These are phyloP conservation scores for Drosophila paracracens DNA, from an alignment of 2,888 invertebrate species.

Conservation along the genomic window DNA sequence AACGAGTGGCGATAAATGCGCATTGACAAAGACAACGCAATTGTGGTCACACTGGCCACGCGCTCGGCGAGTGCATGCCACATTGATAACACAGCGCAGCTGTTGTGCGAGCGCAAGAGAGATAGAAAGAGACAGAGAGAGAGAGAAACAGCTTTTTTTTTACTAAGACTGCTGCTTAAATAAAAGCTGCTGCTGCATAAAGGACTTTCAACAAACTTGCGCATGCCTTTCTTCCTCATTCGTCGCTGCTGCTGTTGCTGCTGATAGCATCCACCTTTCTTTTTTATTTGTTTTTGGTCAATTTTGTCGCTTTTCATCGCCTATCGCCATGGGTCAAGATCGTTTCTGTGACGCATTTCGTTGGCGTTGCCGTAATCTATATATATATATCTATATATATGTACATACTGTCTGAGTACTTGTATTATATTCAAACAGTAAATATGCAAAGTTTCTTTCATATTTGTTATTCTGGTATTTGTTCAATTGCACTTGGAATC, in stretches of 20 bases:
- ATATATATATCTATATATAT: slow-evolving; percentile 3
- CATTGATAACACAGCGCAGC: slow-evolving; percentile 11
- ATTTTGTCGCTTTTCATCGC: background rate
- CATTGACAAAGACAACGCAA: slow-evolving; percentile 9
- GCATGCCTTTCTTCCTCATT: background rate
- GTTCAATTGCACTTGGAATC: slow-evolving; percentile 58
- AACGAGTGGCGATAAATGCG: slow-evolving; percentile 31
- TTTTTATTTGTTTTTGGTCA: background rate
- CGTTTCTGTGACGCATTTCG: slow-evolving; percentile 49
- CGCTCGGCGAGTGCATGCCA: slow-evolving; percentile 33
- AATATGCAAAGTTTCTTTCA: slow-evolving; percentile 14
- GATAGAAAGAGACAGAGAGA: background rate
- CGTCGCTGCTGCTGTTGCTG: background rate
- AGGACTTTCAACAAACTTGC: background rate
- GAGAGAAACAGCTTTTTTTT: background rate
- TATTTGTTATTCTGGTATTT: slow-evolving; percentile 19
- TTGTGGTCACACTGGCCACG: slow-evolving; percentile 41
- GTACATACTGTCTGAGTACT: background rate
- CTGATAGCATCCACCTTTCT: slow-evolving; percentile 23
- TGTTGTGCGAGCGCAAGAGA: background rate
- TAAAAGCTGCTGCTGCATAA: slow-evolving; percentile 1
- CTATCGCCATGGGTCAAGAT: slow-evolving; percentile 47
- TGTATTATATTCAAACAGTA: background rate
- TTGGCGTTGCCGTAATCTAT: slow-evolving; percentile 27
- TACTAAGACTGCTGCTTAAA: background rate